A percentile compares a stretch with the other conserved stretches of the same genome.
Evolutionary conservation across 2,113 vertebrate genomes (phyloP).

Genomic region (Ptilonorhynchus violaceus): DNA sequence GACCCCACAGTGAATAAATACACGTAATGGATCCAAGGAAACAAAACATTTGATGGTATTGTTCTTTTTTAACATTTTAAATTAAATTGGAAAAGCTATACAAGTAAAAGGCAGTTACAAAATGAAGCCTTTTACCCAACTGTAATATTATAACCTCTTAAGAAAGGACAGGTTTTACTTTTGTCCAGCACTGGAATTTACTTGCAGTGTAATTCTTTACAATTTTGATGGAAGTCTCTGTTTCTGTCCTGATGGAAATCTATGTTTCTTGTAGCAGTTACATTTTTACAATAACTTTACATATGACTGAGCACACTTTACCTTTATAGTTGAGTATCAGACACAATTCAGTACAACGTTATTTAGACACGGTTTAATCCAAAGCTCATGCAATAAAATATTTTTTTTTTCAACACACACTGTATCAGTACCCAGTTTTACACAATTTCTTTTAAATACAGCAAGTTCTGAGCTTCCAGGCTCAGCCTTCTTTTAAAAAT

Average conservation of each 20-base stretch:
- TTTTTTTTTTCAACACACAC: not conserved
- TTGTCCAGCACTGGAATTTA: not conserved
- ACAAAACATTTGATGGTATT: not conserved
- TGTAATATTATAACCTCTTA: not conserved
- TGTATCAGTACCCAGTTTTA: not conserved
- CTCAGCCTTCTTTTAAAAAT: not conserved
- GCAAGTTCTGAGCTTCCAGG: not conserved
- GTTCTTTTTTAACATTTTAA: not conserved
- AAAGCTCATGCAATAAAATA: not conserved
- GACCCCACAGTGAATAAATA: not conserved
- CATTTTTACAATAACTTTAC: not conserved
- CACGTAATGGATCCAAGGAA: not conserved
- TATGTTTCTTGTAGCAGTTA: not conserved
- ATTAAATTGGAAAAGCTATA: not conserved
- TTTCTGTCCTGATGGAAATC: not conserved
- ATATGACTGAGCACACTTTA: not conserved
- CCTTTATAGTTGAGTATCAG: not conserved
- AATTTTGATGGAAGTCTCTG: not conserved
- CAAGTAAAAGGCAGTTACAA: not conserved
- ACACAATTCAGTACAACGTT: not conserved
- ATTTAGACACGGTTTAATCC: not conserved
- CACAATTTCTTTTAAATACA: not conserved
- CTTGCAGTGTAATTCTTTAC: not conserved
- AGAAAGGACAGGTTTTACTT: not conserved
- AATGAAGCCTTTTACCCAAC: rapidly evolving